Conservation (phyloP, 2,888 invertebrate genomes). For the Anticlea derivata region DNA sequence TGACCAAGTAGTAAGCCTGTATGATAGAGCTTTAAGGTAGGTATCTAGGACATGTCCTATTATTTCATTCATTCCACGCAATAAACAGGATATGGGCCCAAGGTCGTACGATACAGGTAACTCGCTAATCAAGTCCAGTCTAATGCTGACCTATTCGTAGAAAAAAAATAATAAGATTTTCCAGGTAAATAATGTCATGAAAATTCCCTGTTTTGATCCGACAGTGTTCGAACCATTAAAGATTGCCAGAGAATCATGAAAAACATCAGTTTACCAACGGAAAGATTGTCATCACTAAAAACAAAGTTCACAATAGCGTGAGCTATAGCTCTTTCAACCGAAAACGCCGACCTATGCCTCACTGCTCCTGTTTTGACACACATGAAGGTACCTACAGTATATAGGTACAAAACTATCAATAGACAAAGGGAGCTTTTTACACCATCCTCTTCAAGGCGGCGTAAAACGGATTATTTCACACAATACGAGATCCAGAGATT, state of each 20-base stretch:
- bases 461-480: slow-evolving; percentile 33
- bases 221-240: too few species aligned
- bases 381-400: neutral
- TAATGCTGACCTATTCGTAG: neutral
- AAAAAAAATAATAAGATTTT: too few species aligned
- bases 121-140: neutral
- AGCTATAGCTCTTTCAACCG: neutral
- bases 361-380: slow-evolving; percentile 7
- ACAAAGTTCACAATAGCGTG: too few species aligned
- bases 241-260: too few species aligned
- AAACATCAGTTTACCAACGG: too few species aligned
- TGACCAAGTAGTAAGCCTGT: too few species aligned
- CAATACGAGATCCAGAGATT: slow-evolving; percentile 29
- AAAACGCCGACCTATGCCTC: slow-evolving; percentile 3
- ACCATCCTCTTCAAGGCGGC: slow-evolving; percentile 20
- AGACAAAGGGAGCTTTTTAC: slow-evolving; percentile 18
- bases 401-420: slow-evolving; percentile 8
- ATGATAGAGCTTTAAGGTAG: neutral
- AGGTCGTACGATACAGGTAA: neutral
- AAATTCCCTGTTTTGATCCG: too few species aligned
- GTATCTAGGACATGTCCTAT: neutral
- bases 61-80: neutral
- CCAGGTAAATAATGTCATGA: too few species aligned
- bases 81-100: neutral
- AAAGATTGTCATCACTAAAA: too few species aligned